Base-by-base conservation (phyloP, 2,888 invertebrate species). In the Chydorus sphaericus region DNA sequence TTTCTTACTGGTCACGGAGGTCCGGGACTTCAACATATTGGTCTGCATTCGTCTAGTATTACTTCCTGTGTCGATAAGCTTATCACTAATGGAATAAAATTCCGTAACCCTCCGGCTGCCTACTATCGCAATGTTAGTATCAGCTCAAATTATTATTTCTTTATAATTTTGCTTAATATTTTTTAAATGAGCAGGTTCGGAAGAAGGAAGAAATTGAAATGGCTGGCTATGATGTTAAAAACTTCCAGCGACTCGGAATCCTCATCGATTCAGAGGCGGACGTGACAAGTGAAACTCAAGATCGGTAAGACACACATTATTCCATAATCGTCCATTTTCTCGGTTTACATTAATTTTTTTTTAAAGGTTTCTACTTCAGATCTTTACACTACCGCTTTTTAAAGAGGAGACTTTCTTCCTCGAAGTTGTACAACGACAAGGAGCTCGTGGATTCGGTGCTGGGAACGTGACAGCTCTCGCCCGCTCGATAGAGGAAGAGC, bases 401-500 rank as follows among this genome's bases (percentile, higher is more conserved):
- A 62, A 66, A 8, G 61, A 63, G 53, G 68, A 73, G 57, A 72
- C 73, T 1, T 72, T 73, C 60, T 73, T 73, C 64, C 61, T 74
- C 57, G 73, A 74, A 62, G 63, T 73, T 10, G 70, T 73, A 31
- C 70, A 73, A 59, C 62, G 74, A 36, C 62, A 64, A 52, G 72
- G 73, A 31, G 73, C 73, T 2, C 62, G 63, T 33, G 73, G 73
- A 3, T 73, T 74, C 61, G 74, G 74, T 4, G 67, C 70, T 3
- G 73, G 72, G 14, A 74, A 74, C 58, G 70, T 74, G 18, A 67
- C 68, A 20, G 73, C 73, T 1, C 62, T 73, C 11, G 72, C 71
- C 58, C 62, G 68, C 48, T 70, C 72, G 20, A 70, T 73, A 11
- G 63, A 65, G 26, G 62, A 57, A n/a, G 50, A 56, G 10, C 11